Evolutionary conservation across 2,797 vertebrate genomes (phyloP).

Genomic region (Australoheros facetus): DNA sequence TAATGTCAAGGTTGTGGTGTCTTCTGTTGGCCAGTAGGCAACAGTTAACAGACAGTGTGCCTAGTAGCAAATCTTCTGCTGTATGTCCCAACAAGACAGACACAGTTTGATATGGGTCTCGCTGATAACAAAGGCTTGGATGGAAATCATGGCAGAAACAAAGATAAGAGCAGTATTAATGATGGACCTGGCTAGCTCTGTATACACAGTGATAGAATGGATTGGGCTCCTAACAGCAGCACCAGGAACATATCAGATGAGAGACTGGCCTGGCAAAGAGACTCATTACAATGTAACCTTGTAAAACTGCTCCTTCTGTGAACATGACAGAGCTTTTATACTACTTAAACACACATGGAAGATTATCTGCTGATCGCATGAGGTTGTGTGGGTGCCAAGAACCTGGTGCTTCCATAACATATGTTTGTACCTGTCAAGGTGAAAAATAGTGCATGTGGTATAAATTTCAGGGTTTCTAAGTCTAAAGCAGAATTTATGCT

Average conservation of each 20-base stretch:
- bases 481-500: neutral
- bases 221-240: constrained; percentile 65
- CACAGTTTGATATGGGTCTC: constrained; percentile 69
- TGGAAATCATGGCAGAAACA: constrained; percentile 67
- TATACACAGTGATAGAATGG: constrained; percentile 71
- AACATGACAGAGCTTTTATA: constrained; percentile 62
- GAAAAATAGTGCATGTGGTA: constrained; percentile 1
- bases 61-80: constrained; percentile 68
- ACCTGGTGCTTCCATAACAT: neutral
- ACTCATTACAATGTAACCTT: constrained; percentile 74
- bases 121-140: constrained; percentile 73
- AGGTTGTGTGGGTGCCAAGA: constrained; percentile 17
- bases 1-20: constrained; percentile 75
- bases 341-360: constrained; percentile 50
- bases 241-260: constrained; percentile 71
- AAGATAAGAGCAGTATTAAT: constrained; percentile 78
- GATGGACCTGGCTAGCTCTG: constrained; percentile 69
- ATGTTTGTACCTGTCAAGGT: neutral
- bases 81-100: constrained; percentile 69
- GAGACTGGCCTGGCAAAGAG: constrained; percentile 53
- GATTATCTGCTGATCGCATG: constrained; percentile 50
- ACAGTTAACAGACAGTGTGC: constrained; percentile 65
- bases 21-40: constrained; percentile 66
- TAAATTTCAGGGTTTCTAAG: neutral
- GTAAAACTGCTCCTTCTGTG: constrained; percentile 62